A percentile compares a stretch with the other conserved stretches of the same genome.
These are phyloP conservation scores for Pherbina coryleti DNA, from an alignment of 2,888 invertebrate species.

Conservation along the genomic window DNA sequence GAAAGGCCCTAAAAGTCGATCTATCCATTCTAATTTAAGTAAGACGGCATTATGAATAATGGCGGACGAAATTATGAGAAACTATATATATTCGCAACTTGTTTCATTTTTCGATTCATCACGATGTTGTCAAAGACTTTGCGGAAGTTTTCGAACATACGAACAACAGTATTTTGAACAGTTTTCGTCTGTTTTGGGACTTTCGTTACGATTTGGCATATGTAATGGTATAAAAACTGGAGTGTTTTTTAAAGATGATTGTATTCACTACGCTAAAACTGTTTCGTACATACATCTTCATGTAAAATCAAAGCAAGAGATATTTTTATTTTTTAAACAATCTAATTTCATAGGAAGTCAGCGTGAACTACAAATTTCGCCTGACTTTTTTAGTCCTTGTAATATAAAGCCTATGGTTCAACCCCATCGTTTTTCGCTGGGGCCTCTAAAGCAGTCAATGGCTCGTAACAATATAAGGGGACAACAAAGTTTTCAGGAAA, in stretches of 20 bases:
- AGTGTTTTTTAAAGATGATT: slow-evolving; percentile 46
- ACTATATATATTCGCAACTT: slow-evolving; percentile 49
- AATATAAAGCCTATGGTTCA: slow-evolving; percentile 45
- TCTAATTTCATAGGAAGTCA: slow-evolving; percentile 41
- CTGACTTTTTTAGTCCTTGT: slow-evolving; percentile 38
- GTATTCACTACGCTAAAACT: slow-evolving; percentile 45
- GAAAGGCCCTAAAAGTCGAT: too few relatives aligned
- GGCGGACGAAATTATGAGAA: slow-evolving; percentile 40
- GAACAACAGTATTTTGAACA: slow-evolving; percentile 45
- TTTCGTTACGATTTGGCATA: slow-evolving; percentile 38
- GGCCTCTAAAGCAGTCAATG: slow-evolving; percentile 50
- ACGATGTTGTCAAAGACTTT: slow-evolving; percentile 49
- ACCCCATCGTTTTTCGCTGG: slow-evolving; percentile 51
- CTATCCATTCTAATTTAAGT: too few relatives aligned
- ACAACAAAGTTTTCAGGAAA: slow-evolving; percentile 37
- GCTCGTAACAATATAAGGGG: slow-evolving; percentile 43
- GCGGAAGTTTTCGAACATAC: slow-evolving; percentile 44
- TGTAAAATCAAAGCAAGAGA: slow-evolving; percentile 43
- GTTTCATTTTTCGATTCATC: slow-evolving; percentile 41
- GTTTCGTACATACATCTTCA: slow-evolving; percentile 36
- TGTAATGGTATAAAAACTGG: slow-evolving; percentile 47
- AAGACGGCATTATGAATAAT: too few relatives aligned
- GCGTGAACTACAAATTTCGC: slow-evolving; percentile 39
- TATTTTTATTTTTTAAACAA: slow-evolving; percentile 45
- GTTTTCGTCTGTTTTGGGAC: slow-evolving; percentile 39